Evolutionary conservation across 2,888 invertebrate genomes (phyloP), one percentile per base, ranked within the genome.

Genomic region (Stenchaetothrips biformis): DNA sequence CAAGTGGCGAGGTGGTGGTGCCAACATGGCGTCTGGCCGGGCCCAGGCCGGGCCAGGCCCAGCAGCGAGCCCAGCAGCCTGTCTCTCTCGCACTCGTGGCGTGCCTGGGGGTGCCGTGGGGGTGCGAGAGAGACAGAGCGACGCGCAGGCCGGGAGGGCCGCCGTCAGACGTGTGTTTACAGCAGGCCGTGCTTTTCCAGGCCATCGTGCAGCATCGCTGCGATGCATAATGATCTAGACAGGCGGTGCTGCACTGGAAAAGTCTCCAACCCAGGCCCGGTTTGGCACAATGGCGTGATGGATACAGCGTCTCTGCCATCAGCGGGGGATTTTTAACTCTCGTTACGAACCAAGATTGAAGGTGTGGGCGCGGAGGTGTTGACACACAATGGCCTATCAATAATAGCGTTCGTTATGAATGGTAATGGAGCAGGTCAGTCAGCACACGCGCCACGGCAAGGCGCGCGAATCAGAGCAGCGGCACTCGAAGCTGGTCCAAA

Each of bases 321-420:
- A n/a, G n/a, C n/a, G 18, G 59, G 16, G 4, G 18, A 59, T 59
- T 59, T 59, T 59, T 59, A 59, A 59, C 59, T 59, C 59, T 59
- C 59, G 59, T 59, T 59, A 59, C 18, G 18, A 13, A 2, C 37
- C 37, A 1, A 37, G 18, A 11, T 18, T 4, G 53, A 53, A 53
- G 13, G 53, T 53, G 53, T 53, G 9, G 21, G 67, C 59, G 59
- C 7, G 21, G 67, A 74, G 67, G 25, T 11, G 21, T 21, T n/a
- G 67, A 11, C 53, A 18, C 67, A 74, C 67, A 74, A 74, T 74
- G 67, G 67, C 21, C 67, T 21, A 74, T 74, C 67, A 74, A 74
- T n/a, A n/a, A n/a, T 74, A 74, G 67, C 67, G 11, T 8, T 74
- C 67, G 67, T 74, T 74, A 74, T 74, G 67, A 25, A 74, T 74